phyloP scores from a whole-genome alignment of 2,113 vertebrate species.

The Phalacrocorax pelagicus region DNA sequence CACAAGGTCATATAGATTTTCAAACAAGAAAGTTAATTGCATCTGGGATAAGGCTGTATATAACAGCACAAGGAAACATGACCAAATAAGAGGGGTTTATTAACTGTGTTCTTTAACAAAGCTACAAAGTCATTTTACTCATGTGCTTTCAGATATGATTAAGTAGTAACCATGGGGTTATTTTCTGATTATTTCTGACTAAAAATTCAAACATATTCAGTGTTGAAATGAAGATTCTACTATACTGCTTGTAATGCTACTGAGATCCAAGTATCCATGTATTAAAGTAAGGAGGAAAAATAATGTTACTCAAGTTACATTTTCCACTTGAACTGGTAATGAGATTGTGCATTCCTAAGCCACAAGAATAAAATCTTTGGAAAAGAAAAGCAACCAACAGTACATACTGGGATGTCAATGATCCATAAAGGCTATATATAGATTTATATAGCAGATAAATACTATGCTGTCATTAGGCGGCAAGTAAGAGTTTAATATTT shows the following conservation, averaged over 20 bases:
- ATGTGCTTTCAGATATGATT: background rate
- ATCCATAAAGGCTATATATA: constrained; percentile 41
- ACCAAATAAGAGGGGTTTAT: background rate
- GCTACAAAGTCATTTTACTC: background rate
- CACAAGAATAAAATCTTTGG: constrained; percentile 37
- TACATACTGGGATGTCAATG: constrained; percentile 24
- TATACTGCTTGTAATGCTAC: background rate
- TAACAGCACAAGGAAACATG: background rate
- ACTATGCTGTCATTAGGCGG: background rate
- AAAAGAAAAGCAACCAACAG: constrained; percentile 25
- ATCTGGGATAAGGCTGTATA: background rate
- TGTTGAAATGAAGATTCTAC: background rate
- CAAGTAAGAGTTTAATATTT: constrained; percentile 25
- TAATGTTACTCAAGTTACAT: constrained; percentile 19
- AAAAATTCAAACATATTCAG: background rate
- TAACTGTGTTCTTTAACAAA: background rate
- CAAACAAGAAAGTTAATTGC: background rate
- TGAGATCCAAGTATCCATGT: background rate
- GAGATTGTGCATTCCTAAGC: background rate
- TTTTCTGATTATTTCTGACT: background rate
- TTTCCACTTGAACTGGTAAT: constrained; percentile 50
- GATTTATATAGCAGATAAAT: constrained; percentile 39
- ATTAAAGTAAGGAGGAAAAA: constrained; percentile 24
- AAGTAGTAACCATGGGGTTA: background rate
- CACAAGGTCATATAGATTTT: background rate